phyloP scores from a whole-genome alignment of 2,888 invertebrate species.

The Pterostichus madidus region DNA sequence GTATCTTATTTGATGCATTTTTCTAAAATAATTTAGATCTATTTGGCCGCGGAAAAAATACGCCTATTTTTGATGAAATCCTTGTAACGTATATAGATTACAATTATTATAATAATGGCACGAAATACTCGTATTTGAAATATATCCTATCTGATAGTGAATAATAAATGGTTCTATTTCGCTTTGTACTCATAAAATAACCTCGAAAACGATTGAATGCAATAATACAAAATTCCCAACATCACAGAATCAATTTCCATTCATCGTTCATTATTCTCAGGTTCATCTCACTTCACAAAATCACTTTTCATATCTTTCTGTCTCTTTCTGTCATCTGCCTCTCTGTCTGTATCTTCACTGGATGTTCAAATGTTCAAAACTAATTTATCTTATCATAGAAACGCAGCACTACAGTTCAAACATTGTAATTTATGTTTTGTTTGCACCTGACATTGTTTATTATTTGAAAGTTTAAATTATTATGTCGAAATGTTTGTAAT shows the following conservation, averaged over 20 bases:
- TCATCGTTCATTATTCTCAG: conserved; percentile 9
- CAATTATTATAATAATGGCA: too few species aligned
- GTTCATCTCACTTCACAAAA: conserved; percentile 10
- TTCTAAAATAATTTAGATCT: too few species aligned
- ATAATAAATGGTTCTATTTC: too few species aligned
- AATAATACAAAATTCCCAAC: conserved; percentile 21
- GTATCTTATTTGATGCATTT: too few species aligned
- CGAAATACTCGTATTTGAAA: too few species aligned
- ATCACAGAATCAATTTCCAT: conserved; percentile 19
- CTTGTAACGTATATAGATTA: too few species aligned
- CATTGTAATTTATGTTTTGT: conserved; percentile 22
- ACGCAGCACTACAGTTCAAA: neutral
- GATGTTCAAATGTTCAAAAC: conserved; percentile 26
- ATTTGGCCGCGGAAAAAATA: too few species aligned
- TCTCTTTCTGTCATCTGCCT: neutral
- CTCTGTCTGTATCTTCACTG: neutral
- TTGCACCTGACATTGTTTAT: neutral
- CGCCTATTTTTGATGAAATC: too few species aligned
- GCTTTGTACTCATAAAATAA: too few species aligned
- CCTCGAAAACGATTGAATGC: neutral
- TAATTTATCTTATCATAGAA: conserved; percentile 22
- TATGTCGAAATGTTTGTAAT: too few species aligned
- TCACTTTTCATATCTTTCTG: conserved; percentile 1
- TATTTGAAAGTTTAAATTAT: conserved; percentile 3
- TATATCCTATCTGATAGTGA: too few species aligned